phyloP scores from a whole-genome alignment of 2,113 vertebrate species.

The Neogale vison region DNA sequence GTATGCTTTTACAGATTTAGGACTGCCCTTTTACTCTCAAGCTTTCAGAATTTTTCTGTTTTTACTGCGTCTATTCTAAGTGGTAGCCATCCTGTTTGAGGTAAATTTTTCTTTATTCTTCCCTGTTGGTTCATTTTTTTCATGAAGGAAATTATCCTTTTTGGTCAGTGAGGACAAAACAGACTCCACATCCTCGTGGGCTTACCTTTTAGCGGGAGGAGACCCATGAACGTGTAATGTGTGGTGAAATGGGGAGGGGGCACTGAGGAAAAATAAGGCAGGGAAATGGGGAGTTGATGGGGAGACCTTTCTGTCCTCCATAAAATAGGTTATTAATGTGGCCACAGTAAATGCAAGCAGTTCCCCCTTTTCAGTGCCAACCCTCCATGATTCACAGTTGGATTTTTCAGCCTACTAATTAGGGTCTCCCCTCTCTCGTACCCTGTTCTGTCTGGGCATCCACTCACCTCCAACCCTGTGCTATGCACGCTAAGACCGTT shows the following conservation, averaged over 20 bases:
- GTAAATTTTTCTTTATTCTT: not conserved
- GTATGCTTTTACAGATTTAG: not conserved
- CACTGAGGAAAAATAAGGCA: not conserved
- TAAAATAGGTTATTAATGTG: not conserved
- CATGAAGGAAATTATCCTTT: not conserved
- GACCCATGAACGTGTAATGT: not conserved
- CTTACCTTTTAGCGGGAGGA: not conserved
- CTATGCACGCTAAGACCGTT: not conserved
- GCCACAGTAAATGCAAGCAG: not conserved
- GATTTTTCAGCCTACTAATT: not conserved
- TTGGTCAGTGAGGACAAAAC: not conserved
- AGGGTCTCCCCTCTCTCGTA: not conserved
- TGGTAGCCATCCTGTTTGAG: not conserved
- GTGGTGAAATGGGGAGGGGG: accelerated
- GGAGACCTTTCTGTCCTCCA: not conserved
- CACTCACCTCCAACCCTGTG: not conserved
- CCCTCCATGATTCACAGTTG: not conserved
- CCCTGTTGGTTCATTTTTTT: not conserved
- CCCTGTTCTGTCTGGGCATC: not conserved
- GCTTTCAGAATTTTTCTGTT: not conserved
- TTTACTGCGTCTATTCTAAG: not conserved
- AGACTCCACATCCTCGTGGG: not conserved
- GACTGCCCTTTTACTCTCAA: not conserved
- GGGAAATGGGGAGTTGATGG: not conserved
- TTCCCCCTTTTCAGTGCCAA: not conserved